phyloP scores from a whole-genome alignment of 2,113 vertebrate species.

The Probosciger aterrimus region DNA sequence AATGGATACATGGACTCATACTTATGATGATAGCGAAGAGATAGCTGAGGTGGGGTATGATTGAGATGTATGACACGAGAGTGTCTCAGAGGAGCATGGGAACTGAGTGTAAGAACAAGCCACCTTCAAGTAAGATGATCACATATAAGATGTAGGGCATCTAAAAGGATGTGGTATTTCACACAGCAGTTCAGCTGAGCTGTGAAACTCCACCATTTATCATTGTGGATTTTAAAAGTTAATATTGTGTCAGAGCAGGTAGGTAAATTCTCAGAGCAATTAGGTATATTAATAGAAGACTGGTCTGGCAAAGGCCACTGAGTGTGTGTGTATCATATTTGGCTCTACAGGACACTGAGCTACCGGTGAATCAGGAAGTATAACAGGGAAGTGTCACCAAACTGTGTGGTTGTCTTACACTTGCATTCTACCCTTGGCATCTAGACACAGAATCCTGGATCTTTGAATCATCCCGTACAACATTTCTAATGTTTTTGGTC shows the following conservation, averaged over 20 bases:
- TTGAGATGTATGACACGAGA: neutral
- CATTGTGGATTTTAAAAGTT: rapidly evolving
- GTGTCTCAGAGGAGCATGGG: neutral
- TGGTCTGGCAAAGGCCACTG: neutral
- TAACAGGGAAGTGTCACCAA: neutral
- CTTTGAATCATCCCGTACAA: neutral
- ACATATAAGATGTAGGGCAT: neutral
- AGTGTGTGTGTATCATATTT: rapidly evolving
- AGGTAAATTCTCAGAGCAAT: neutral
- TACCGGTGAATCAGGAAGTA: neutral
- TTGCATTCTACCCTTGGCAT: neutral
- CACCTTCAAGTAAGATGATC: neutral
- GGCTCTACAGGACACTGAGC: neutral
- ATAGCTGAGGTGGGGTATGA: neutral
- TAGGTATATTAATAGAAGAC: neutral
- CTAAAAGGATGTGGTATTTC: neutral
- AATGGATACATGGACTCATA: neutral
- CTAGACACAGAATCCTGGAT: neutral
- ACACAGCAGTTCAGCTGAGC: neutral
- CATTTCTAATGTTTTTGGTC: neutral
- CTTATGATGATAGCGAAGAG: neutral
- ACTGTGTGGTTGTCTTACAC: rapidly evolving
- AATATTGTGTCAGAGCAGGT: neutral
- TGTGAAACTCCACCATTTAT: neutral
- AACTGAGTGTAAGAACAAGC: neutral